These are phyloP conservation scores for Ashinkailepas kermadecensis DNA, from an alignment of 2,888 invertebrate genomes.

Conservation along the genomic window DNA sequence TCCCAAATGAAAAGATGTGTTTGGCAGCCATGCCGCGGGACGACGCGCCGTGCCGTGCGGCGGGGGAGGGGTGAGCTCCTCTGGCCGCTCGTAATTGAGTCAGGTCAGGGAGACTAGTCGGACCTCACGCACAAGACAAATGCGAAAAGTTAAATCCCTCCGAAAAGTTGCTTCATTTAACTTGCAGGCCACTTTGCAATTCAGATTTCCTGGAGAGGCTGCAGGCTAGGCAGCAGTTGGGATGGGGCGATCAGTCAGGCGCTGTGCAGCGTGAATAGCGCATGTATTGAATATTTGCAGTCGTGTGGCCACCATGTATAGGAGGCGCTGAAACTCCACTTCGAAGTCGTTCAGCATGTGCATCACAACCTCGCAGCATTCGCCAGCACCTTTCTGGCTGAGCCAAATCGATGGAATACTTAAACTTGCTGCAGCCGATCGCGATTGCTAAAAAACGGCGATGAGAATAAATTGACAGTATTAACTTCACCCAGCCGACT, in stretches of 20 bases:
- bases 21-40: not conserved
- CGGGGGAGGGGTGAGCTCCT: no score
- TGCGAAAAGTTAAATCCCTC: conserved; percentile 15
- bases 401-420: conserved; percentile 1
- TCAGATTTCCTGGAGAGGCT: not conserved
- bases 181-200: conserved; percentile 19
- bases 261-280: not conserved
- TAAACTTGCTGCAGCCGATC: not conserved
- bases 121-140: not conserved
- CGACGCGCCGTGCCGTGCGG: no score
- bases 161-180: conserved; percentile 16
- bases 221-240: no score
- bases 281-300: not conserved
- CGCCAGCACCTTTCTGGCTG: not conserved
- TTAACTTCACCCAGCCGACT: not conserved
- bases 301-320: not conserved
- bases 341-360: not conserved
- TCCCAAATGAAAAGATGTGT: not conserved
- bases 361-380: not conserved
- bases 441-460: conserved; percentile 9
- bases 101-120: not conserved
- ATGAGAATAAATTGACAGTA: not conserved
- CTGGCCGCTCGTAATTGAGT: not conserved
- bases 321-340: no score
- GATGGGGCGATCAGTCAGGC: not conserved